Evolutionary conservation across 1,140 invertebrate genomes (phyloP).

Genomic region (Penaeus japonicus): DNA sequence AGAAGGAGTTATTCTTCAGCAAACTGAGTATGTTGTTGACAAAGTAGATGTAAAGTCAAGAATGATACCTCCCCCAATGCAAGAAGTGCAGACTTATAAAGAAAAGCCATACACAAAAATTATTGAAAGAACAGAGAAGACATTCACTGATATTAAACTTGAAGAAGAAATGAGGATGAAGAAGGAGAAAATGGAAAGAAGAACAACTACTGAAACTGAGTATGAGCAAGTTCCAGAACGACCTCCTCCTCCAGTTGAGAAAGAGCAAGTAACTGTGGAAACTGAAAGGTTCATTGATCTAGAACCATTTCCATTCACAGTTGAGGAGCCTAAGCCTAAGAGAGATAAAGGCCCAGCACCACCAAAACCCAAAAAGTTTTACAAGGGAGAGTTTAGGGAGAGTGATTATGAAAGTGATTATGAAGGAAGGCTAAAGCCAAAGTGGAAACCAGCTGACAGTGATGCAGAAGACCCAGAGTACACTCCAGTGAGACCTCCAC

Average conservation of each 20-base stretch:
- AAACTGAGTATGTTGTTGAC: conserved; percentile 41
- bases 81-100: conserved; percentile 29
- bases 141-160: conserved; percentile 31
- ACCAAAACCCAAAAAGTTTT: conserved; percentile 73
- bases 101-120: conserved; percentile 47
- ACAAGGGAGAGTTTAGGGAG: conserved; percentile 73
- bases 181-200: conserved; percentile 45
- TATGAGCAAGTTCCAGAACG: conserved; percentile 14
- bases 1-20: conserved; percentile 44
- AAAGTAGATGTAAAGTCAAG: conserved; percentile 37
- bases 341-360: conserved; percentile 62
- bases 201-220: conserved; percentile 45
- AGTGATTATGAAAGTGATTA: conserved; percentile 77
- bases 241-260: background rate
- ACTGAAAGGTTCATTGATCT: conserved; percentile 31
- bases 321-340: conserved; percentile 64
- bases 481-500: conserved; percentile 40
- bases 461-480: conserved; percentile 55
- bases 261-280: background rate
- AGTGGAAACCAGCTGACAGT: conserved; percentile 59
- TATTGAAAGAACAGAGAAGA: conserved; percentile 46
- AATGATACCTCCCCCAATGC: conserved; percentile 19
- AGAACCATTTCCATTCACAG: conserved; percentile 67
- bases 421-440: conserved; percentile 59
- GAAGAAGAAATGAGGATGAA: conserved; percentile 43